phyloP scores from a whole-genome alignment of 1,140 invertebrate genomes.

The Goniozus legneri region DNA sequence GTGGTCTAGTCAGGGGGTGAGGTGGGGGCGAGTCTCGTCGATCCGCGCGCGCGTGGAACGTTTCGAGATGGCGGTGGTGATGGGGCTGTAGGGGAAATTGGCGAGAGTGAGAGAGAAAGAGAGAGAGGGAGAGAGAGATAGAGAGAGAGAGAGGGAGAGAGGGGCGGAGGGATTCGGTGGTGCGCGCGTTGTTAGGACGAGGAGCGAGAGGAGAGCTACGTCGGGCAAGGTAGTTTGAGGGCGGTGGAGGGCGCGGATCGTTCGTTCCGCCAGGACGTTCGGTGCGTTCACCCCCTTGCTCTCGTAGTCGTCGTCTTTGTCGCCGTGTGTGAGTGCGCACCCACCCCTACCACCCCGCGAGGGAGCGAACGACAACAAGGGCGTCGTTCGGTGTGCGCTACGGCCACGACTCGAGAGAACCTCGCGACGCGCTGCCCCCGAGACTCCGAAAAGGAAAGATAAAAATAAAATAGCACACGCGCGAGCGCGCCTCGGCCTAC shows the following conservation, averaged over 20 bases:
- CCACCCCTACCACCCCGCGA: too few relatives aligned
- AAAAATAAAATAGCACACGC: too few relatives aligned
- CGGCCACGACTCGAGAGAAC: constrained; percentile 14
- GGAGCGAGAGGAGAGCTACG: constrained; percentile 10
- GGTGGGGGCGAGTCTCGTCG: too few relatives aligned
- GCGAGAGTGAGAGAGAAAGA: not conserved
- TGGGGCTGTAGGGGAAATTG: not conserved
- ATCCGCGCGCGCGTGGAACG: too few relatives aligned
- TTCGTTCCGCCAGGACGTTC: constrained; percentile 32
- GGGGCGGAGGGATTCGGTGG: constrained; percentile 4
- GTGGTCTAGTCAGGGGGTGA: constrained; percentile 10
- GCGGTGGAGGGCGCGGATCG: constrained; percentile 33
- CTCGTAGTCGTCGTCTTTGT: too few relatives aligned
- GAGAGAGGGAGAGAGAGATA: not conserved
- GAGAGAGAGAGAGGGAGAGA: not conserved
- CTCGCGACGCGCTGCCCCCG: too few relatives aligned
- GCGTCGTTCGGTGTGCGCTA: constrained; percentile 31
- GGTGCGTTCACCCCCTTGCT: constrained; percentile 31
- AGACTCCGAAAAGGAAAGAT: too few relatives aligned
- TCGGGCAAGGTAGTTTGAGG: constrained; percentile 33
- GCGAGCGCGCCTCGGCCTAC: too few relatives aligned
- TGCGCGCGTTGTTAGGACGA: not conserved
- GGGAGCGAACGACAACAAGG: constrained; percentile 34
- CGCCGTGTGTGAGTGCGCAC: too few relatives aligned
- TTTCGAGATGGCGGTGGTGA: not conserved